Conservation (phyloP, 2,797 vertebrate species). For the Acanthurus tractus region DNA sequence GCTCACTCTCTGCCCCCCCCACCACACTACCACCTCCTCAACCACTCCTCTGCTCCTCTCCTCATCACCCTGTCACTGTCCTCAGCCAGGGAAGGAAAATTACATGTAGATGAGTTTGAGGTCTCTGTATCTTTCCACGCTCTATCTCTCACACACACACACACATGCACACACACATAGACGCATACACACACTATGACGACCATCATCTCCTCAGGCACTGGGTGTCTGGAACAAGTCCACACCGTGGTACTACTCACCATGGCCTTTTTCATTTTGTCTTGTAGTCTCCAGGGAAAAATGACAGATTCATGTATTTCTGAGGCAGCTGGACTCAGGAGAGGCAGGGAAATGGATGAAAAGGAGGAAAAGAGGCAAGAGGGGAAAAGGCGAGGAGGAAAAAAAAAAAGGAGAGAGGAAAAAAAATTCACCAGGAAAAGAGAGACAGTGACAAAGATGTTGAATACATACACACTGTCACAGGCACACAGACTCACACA, state of each 20-base stretch:
- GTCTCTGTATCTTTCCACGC: conserved; percentile 41
- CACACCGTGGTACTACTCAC: conserved; percentile 28
- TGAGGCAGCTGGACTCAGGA: conserved; percentile 45
- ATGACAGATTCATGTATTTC: conserved; percentile 49
- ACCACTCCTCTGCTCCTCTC: conserved; percentile 51
- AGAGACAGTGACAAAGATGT: conserved; percentile 43
- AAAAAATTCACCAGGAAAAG: conserved; percentile 48
- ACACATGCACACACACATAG: neutral
- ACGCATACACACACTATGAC: neutral
- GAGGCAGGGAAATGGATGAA: conserved; percentile 45
- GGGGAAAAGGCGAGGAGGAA: neutral
- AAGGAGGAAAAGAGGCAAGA: conserved; percentile 32
- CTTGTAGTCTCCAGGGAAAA: conserved; percentile 49
- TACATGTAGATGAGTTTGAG: conserved; percentile 65
- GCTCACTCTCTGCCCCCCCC: conserved; percentile 51
- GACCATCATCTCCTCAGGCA: conserved; percentile 47
- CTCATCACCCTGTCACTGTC: conserved; percentile 58
- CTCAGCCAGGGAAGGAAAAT: conserved; percentile 61
- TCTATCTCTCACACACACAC: neutral
- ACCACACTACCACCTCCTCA: conserved; percentile 38
- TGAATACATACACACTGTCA: conserved; percentile 30
- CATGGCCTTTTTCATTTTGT: conserved; percentile 57
- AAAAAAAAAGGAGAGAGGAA: neutral
- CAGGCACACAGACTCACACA: conserved; percentile 19
- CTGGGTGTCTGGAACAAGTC: conserved; percentile 43